phyloP scores from a whole-genome alignment of 2,113 vertebrate genomes.

The Mastomys coucha region DNA sequence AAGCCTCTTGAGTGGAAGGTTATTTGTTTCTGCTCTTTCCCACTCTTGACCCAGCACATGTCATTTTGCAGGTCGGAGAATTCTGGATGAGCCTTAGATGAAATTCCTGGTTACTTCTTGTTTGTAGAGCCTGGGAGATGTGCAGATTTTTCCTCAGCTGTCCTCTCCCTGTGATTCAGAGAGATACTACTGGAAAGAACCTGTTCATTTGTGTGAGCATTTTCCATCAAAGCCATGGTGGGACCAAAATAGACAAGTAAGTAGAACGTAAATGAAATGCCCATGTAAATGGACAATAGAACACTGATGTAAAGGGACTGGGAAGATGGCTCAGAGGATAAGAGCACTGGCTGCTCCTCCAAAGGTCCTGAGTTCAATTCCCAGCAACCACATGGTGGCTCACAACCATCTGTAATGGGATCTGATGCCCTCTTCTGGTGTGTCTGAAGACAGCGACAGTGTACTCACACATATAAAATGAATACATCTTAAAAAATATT shows the following conservation, averaged over 20 bases:
- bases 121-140: not conserved
- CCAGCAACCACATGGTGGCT: too few relatives aligned
- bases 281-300: not conserved
- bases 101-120: not conserved
- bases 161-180: not conserved
- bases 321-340: too few relatives aligned
- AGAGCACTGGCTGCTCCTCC: too few relatives aligned
- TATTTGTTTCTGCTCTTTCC: not conserved
- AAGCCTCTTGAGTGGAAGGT: not conserved
- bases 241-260: not conserved
- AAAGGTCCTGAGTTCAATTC: too few relatives aligned
- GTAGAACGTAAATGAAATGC: not conserved
- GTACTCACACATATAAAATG: too few relatives aligned
- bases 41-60: not conserved
- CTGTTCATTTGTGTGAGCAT: not conserved
- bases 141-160: not conserved
- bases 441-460: too few relatives aligned
- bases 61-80: not conserved
- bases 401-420: too few relatives aligned
- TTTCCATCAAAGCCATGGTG: conserved; percentile 13
- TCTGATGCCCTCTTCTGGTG: too few relatives aligned
- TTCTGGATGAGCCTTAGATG: not conserved
- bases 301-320: not conserved
- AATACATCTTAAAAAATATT: too few relatives aligned
- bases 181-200: not conserved